Percentiles rank a stretch among this genome's conserved stretches.
Evolutionary conservation across 1,140 invertebrate species (phyloP).

Genomic region (Drosophila aff.): DNA sequence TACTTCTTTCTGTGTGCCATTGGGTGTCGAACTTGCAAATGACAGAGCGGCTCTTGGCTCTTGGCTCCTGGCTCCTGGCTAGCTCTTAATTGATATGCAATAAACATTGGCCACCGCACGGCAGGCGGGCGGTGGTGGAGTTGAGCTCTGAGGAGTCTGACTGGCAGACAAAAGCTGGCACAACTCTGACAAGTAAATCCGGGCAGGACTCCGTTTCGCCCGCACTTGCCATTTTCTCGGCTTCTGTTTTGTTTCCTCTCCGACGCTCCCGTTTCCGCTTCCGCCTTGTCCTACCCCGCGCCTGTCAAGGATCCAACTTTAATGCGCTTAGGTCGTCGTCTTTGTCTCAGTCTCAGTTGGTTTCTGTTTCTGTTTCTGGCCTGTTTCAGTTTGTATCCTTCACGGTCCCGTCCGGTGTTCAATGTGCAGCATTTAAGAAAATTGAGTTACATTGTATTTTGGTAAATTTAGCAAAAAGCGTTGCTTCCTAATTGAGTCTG

Average conservation of each 20-base stretch:
- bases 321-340: slow-evolving; percentile 68
- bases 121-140: slow-evolving; percentile 15
- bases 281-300: background rate
- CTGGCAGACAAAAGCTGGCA: slow-evolving; percentile 60
- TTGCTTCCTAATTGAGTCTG: slow-evolving; percentile 59
- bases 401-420: slow-evolving; percentile 23
- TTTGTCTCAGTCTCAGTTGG: slow-evolving; percentile 16
- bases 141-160: slow-evolving; percentile 35
- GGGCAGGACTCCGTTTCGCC: slow-evolving; percentile 28
- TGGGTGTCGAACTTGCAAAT: slow-evolving; percentile 32
- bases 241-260: slow-evolving; percentile 60
- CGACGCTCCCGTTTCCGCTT: slow-evolving; percentile 27
- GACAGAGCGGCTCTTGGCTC: slow-evolving; percentile 3
- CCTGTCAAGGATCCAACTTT: slow-evolving; percentile 69
- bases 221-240: slow-evolving; percentile 56
- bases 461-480: slow-evolving; percentile 59
- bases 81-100: slow-evolving; percentile 76
- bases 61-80: slow-evolving; percentile 19
- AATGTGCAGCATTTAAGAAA: slow-evolving; percentile 57
- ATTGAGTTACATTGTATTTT: slow-evolving; percentile 76
- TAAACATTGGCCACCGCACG: slow-evolving; percentile 67
- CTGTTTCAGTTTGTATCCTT: slow-evolving; percentile 22
- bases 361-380: slow-evolving; percentile 15
- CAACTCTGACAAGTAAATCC: slow-evolving; percentile 58
- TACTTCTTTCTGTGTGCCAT: slow-evolving; percentile 11